These are phyloP conservation scores for Panthera tigris DNA, from an alignment of 2,113 vertebrate species.

Conservation along the genomic window DNA sequence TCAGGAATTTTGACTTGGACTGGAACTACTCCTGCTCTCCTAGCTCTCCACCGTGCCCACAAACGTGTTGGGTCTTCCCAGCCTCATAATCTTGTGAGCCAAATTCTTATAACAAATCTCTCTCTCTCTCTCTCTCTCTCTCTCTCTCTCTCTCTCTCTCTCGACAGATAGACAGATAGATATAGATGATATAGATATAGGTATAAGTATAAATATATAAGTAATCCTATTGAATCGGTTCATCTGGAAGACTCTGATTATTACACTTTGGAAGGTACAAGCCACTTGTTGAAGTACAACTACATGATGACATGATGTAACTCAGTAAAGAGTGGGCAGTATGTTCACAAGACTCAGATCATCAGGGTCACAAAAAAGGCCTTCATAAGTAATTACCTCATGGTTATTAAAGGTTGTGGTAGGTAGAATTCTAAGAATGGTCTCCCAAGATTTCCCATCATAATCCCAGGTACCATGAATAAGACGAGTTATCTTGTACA, in stretches of 20 bases:
- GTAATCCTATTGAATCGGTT: background rate
- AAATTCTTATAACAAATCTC: background rate
- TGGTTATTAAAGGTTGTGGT: background rate
- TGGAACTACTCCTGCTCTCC: background rate
- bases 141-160: background rate
- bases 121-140: background rate
- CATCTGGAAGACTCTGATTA: background rate
- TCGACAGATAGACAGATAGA: no score
- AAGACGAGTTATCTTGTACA: background rate
- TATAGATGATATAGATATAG: no score
- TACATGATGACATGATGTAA: background rate
- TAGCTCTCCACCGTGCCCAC: background rate
- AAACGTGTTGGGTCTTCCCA: background rate
- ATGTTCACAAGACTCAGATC: background rate
- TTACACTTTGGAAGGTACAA: background rate
- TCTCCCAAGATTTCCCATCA: background rate
- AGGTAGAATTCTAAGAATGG: background rate
- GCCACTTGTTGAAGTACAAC: background rate
- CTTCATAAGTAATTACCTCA: background rate
- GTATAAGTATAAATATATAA: no score
- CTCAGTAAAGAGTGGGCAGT: background rate
- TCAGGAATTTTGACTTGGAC: background rate
- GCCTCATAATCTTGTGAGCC: background rate
- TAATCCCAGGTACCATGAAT: background rate
- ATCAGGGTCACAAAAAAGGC: background rate